Base-by-base conservation (phyloP, 2,113 vertebrate genomes). In the Coregonus clupeaformis region DNA sequence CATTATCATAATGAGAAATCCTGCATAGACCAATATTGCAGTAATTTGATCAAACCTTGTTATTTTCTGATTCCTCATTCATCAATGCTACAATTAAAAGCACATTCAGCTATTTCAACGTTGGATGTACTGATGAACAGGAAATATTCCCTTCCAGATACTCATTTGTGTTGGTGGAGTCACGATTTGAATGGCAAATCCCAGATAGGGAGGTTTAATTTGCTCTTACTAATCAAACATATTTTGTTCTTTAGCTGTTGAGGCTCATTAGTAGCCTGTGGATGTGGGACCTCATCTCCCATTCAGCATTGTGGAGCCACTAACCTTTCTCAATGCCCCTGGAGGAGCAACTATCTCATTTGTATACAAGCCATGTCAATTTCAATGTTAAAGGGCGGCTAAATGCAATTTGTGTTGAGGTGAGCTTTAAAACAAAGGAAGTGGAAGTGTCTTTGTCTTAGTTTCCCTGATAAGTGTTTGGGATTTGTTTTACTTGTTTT, bases 251-350 rank as follows among this genome's bases (percentile, higher is more conserved):
- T 68, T 47, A 42, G 42, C 36, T 13, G 60, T 20, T 45, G 25
- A 45, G 49, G 18, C 70, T 55, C 69, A 77, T 77, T 77, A 71
- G 60, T 52, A 49, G 16, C 67, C 67, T 18, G 63, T 36, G 55
- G 64, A 69, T 69, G 27, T 27, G n/a, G 29, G 25, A 66, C 42
- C 76, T 88, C 83, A 82, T 90, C 85, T 81, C 77, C 75, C 80
- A 86, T 86, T 82, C 83, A 82, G 87, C 80, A 52, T 14, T 52
- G 77, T 79, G 72, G 85, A 80, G 90, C 83, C 81, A 78, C 81
- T 91, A 89, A 92, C 91, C 91, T 92, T 92, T 92, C 82, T 75
- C 77, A 52, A 32, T 29, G 68, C 77, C 87, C 89, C 87, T 82
- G 1, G 64, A 87, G 90, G 90, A 91, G 74, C 59, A 18, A 60